These are phyloP conservation scores for Monomorium pharaonis DNA, from an alignment of 1,140 invertebrate species.

Conservation along the genomic window DNA sequence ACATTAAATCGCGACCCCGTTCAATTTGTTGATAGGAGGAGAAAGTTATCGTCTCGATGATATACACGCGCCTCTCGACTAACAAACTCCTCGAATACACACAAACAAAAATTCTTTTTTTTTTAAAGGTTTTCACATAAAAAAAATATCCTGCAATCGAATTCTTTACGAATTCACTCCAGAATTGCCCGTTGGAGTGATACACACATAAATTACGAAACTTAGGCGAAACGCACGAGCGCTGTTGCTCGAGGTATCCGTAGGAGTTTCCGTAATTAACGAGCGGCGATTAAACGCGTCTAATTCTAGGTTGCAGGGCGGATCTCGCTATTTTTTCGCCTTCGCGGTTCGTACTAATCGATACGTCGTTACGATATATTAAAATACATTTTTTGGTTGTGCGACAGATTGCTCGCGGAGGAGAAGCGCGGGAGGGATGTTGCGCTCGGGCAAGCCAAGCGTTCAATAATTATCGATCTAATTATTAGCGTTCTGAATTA, in stretches of 20 bases:
- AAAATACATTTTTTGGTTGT: constrained; percentile 42
- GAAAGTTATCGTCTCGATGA: neutral
- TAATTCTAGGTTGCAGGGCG: constrained; percentile 34
- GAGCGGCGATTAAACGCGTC: constrained; percentile 41
- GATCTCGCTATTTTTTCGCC: constrained; percentile 23
- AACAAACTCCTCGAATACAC: neutral
- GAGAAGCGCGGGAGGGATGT: constrained; percentile 27
- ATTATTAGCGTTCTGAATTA: constrained; percentile 52
- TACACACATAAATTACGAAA: neutral
- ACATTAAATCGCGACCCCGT: neutral
- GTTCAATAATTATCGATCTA: constrained; percentile 42
- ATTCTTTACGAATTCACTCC: neutral
- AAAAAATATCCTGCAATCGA: neutral
- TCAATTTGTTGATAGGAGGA: constrained; percentile 17
- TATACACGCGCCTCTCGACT: neutral
- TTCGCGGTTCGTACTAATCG: neutral
- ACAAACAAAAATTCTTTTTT: neutral
- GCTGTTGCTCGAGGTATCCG: neutral
- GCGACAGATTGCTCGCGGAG: constrained; percentile 38
- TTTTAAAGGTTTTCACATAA: neutral
- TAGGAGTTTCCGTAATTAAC: constrained; percentile 48
- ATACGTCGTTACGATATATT: constrained; percentile 45
- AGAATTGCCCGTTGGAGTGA: neutral
- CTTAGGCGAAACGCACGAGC: neutral
- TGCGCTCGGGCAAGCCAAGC: neutral